Percentiles rank a stretch among this genome's conserved stretches.
These are phyloP conservation scores for Nephrocerus scutellatus DNA, from an alignment of 2,888 invertebrate species.

Conservation along the genomic window DNA sequence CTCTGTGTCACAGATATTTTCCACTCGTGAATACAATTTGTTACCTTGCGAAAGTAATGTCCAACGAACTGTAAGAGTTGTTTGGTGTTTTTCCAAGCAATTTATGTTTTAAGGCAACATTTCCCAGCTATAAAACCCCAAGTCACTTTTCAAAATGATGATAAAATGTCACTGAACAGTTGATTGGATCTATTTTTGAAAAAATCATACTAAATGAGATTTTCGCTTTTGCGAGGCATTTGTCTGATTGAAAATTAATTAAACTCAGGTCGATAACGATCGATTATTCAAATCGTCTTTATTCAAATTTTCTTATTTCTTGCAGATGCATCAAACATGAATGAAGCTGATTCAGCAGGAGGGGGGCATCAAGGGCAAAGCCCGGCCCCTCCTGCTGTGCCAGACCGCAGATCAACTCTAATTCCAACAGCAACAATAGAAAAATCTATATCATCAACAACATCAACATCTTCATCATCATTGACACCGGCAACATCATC, in stretches of 20 bases:
- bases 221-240: neutral
- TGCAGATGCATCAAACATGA: slow-evolving; percentile 49
- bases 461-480: slow-evolving; percentile 16
- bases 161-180: slow-evolving; percentile 20
- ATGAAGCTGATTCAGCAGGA: slow-evolving; percentile 50
- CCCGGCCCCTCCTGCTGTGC: slow-evolving; percentile 50
- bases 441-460: slow-evolving; percentile 19
- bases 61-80: neutral
- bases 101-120: too few relatives aligned
- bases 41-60: slow-evolving; percentile 21
- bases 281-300: neutral
- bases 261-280: neutral
- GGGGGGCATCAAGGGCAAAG: slow-evolving; percentile 48
- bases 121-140: neutral
- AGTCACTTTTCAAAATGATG: slow-evolving; percentile 18
- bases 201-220: neutral
- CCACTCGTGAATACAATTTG: slow-evolving; percentile 20
- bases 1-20: slow-evolving; percentile 20
- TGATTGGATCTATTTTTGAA: slow-evolving; percentile 3
- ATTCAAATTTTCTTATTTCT: slow-evolving; percentile 17
- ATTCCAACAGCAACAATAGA: slow-evolving; percentile 22
- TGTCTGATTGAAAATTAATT: neutral
- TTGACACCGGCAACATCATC: slow-evolving; percentile 13
- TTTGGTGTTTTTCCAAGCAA: neutral
- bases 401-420: slow-evolving; percentile 47